A percentile compares a stretch with the other conserved stretches of the same genome.
phyloP scores from a whole-genome alignment of 2,797 vertebrate genomes.

The Scolopax rusticola region DNA sequence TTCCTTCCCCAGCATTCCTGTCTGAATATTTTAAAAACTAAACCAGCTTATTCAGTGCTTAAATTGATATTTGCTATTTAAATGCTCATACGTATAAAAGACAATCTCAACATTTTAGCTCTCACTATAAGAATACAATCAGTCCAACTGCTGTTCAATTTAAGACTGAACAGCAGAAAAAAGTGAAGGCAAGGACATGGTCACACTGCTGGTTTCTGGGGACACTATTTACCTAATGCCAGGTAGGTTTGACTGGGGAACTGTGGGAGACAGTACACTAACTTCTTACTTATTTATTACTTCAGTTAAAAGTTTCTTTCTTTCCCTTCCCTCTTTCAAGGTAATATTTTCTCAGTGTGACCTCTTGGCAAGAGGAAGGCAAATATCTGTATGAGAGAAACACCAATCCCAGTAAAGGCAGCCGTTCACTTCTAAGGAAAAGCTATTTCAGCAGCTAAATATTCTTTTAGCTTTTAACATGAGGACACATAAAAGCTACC shows the following conservation, averaged over 20 bases:
- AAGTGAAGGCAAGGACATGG: not conserved
- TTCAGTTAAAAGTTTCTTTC: not conserved
- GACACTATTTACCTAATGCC: not conserved
- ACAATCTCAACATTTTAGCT: not conserved
- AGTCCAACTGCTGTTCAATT: not conserved
- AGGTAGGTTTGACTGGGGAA: not conserved
- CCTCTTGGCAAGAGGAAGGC: not conserved
- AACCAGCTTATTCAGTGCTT: not conserved
- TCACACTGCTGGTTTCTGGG: fast-evolving
- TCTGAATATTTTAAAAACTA: not conserved
- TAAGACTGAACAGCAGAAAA: not conserved
- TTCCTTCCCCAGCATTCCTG: not conserved
- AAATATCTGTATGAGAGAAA: not conserved
- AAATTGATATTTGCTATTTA: not conserved
- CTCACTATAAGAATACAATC: not conserved
- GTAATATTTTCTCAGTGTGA: not conserved
- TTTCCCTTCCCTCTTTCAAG: not conserved
- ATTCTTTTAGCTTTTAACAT: not conserved
- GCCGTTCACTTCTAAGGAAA: not conserved
- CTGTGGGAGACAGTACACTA: not conserved
- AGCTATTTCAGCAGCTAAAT: not conserved
- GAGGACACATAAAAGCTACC: not conserved
- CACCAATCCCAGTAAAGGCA: not conserved
- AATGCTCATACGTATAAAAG: not conserved
- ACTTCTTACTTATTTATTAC: not conserved